phyloP scores from a whole-genome alignment of 2,888 invertebrate genomes.

The Rhimphoctona megacephalus region DNA sequence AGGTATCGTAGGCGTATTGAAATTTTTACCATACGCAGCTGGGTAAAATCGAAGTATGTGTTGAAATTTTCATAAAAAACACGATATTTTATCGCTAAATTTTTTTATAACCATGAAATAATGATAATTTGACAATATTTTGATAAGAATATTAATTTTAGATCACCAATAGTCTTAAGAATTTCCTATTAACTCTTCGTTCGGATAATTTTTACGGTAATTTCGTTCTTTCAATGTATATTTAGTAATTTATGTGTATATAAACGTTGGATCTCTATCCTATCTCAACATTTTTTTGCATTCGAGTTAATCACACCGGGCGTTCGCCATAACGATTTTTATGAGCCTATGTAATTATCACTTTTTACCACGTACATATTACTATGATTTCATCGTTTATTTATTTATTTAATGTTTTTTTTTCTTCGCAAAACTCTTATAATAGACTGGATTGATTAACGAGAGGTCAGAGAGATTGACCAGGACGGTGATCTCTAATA shows the following conservation, averaged over 20 bases:
- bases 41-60: neutral
- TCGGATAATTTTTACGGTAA: neutral
- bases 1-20: neutral
- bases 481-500: slow-evolving; percentile 44
- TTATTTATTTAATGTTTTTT: slow-evolving; percentile 4
- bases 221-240: neutral
- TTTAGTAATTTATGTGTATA: neutral
- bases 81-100: neutral
- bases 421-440: slow-evolving; percentile 9
- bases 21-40: neutral
- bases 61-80: neutral
- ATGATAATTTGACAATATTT: neutral
- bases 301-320: slow-evolving; percentile 56
- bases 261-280: neutral
- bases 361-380: slow-evolving; percentile 44
- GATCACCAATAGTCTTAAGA: neutral
- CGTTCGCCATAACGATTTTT: slow-evolving; percentile 52
- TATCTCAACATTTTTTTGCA: slow-evolving; percentile 52
- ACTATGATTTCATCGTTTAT: slow-evolving; percentile 17
- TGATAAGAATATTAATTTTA: neutral
- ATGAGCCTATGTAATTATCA: slow-evolving; percentile 53
- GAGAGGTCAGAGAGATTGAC: slow-evolving; percentile 66
- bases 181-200: neutral
- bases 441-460: slow-evolving; percentile 61
- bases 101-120: neutral